Conservation (phyloP, 2,797 vertebrate genomes). For the Hydrolagus colliei region DNA sequence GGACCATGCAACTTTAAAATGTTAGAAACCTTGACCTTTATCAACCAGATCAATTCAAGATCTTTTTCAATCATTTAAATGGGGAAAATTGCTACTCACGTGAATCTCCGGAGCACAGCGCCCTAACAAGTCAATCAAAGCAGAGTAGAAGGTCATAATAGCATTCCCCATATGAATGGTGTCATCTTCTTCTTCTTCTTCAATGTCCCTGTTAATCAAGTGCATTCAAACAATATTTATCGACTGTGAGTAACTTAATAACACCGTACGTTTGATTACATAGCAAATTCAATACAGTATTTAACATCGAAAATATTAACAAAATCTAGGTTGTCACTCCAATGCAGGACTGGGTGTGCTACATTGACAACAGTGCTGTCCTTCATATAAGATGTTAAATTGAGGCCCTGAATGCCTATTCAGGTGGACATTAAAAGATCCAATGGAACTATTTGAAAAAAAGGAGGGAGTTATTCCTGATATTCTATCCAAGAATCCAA, state of each 20-base stretch:
- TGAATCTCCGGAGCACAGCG: constrained; percentile 96
- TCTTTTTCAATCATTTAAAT: neutral
- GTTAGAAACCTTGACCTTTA: neutral
- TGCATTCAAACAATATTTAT: neutral
- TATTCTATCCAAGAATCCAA: no score
- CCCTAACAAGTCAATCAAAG: constrained; percentile 85
- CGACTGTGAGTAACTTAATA: neutral
- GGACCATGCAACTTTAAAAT: neutral
- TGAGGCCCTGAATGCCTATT: no score
- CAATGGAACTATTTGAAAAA: no score
- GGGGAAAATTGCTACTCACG: constrained; percentile 63
- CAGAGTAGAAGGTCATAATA: constrained; percentile 94
- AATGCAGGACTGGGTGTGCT: no score
- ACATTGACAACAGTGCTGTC: no score
- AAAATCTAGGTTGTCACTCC: no score
- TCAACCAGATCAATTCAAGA: neutral
- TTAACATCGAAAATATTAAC: neutral
- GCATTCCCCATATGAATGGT: constrained; percentile 93
- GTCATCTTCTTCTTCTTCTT: constrained; percentile 81
- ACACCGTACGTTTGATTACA: neutral
- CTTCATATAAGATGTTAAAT: no score
- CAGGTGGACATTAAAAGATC: no score
- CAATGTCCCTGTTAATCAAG: constrained; percentile 54
- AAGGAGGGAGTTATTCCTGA: no score
- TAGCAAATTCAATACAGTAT: neutral